Evolutionary conservation across 1,140 invertebrate species (phyloP).

Genomic region (Drosophila oshimai): DNA sequence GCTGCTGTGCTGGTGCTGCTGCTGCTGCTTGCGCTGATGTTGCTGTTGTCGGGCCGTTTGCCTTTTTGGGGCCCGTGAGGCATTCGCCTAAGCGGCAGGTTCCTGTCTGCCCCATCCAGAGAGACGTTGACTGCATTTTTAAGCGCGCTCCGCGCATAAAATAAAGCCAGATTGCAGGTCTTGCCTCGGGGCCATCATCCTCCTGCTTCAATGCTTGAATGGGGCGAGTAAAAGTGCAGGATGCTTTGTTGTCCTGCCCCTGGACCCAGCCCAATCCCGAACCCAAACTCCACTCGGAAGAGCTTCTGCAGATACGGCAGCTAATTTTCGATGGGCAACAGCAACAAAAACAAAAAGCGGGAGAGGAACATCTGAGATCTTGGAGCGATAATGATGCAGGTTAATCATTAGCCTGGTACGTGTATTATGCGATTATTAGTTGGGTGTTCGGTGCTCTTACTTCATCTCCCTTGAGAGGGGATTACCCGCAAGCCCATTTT

Average conservation of each 20-base stretch:
- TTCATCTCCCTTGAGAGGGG: not conserved
- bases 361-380: conserved; percentile 49
- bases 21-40: conserved; percentile 15
- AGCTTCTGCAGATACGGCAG: conserved; percentile 82
- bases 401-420: conserved; percentile 80
- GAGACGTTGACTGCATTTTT: conserved; percentile 79
- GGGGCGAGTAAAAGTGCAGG: conserved; percentile 78
- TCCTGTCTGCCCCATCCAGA: conserved; percentile 62
- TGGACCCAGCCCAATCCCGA: conserved; percentile 17
- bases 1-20: conserved; percentile 28
- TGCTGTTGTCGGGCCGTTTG: conserved; percentile 68
- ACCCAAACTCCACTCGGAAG: conserved; percentile 44
- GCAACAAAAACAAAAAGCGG: not conserved
- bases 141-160: conserved; percentile 76
- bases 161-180: conserved; percentile 76
- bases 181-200: conserved; percentile 53
- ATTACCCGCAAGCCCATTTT: conserved; percentile 38
- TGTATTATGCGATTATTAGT: conserved; percentile 81
- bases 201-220: conserved; percentile 57
- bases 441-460: conserved; percentile 18
- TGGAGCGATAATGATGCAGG: conserved; percentile 78
- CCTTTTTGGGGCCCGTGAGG: conserved; percentile 78
- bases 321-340: conserved; percentile 67
- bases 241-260: conserved; percentile 74
- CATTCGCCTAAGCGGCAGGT: conserved; percentile 80